phyloP scores from a whole-genome alignment of 2,888 invertebrate genomes.

The Cecidostiba fungosa region DNA sequence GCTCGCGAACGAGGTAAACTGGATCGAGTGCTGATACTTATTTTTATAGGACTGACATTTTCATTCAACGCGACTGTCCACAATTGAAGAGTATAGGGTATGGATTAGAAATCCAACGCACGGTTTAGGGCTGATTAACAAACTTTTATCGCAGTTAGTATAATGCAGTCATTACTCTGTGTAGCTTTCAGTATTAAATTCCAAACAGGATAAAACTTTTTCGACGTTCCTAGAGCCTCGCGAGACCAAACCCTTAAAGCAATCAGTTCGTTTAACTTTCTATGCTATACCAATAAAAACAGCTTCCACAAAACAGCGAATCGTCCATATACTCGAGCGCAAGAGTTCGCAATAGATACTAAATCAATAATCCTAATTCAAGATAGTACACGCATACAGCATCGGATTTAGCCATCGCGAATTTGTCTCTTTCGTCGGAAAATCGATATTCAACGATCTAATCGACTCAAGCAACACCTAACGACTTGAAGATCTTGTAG shows the following conservation, averaged over 20 bases:
- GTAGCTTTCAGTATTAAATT: conserved; percentile 39
- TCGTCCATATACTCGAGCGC: neutral
- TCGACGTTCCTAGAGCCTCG: conserved; percentile 7
- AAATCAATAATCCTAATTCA: too few relatives aligned
- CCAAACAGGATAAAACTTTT: conserved; percentile 46
- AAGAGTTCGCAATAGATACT: too few relatives aligned
- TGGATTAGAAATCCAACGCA: conserved; percentile 6
- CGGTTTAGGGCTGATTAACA: conserved; percentile 36
- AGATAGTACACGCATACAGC: too few relatives aligned
- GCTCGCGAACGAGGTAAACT: neutral
- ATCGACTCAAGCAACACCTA: too few relatives aligned
- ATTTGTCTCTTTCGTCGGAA: too few relatives aligned
- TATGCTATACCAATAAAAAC: conserved; percentile 24
- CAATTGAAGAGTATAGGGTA: too few relatives aligned
- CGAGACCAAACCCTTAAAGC: conserved; percentile 25
- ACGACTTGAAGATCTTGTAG: too few relatives aligned
- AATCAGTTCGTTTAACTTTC: conserved; percentile 36
- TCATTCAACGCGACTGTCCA: neutral
- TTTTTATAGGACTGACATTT: neutral
- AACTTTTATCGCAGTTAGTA: conserved; percentile 43
- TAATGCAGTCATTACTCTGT: conserved; percentile 29
- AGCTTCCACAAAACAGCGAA: neutral
- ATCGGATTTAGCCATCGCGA: too few relatives aligned
- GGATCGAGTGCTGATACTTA: neutral
- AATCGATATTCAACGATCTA: too few relatives aligned